Evolutionary conservation across 53 echinoderm and acorn worm species (phyloP).

Genomic region (Luidia sarsii): DNA sequence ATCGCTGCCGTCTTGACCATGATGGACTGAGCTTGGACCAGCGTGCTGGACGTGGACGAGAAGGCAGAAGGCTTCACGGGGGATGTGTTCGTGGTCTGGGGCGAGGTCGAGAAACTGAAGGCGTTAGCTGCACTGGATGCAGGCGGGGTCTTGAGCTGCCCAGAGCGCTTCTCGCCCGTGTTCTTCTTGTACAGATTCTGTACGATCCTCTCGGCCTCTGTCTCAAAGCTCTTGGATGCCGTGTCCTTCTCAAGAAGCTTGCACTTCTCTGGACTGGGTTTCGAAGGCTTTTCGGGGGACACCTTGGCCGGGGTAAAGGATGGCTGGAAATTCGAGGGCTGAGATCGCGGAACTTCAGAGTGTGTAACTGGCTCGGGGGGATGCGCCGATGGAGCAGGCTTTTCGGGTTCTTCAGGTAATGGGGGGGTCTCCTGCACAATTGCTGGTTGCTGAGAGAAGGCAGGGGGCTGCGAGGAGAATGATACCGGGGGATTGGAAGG

Average conservation of each 20-base stretch:
- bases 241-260: constrained; percentile 15
- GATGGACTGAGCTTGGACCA: constrained; percentile 50
- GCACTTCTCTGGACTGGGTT: constrained; percentile 24
- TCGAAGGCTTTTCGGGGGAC: not conserved
- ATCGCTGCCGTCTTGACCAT: constrained; percentile 50
- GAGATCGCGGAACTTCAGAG: not conserved
- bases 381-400: not conserved
- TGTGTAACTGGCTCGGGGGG: not conserved
- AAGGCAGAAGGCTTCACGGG: constrained; percentile 17
- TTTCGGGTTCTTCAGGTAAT: not conserved
- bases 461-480: not conserved
- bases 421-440: not conserved
- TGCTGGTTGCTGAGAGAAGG: not conserved
- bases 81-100: constrained; percentile 7
- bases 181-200: constrained; percentile 14
- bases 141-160: constrained; percentile 22
- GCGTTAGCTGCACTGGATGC: too few species aligned
- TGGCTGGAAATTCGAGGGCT: not conserved
- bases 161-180: not conserved
- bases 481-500: not conserved
- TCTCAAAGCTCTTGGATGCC: not conserved
- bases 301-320: not conserved
- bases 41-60: constrained; percentile 6
- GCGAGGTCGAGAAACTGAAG: constrained; percentile 25
- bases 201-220: not conserved